These are phyloP conservation scores for Prosapia bicincta DNA, from an alignment of 2,888 invertebrate species.

Conservation along the genomic window DNA sequence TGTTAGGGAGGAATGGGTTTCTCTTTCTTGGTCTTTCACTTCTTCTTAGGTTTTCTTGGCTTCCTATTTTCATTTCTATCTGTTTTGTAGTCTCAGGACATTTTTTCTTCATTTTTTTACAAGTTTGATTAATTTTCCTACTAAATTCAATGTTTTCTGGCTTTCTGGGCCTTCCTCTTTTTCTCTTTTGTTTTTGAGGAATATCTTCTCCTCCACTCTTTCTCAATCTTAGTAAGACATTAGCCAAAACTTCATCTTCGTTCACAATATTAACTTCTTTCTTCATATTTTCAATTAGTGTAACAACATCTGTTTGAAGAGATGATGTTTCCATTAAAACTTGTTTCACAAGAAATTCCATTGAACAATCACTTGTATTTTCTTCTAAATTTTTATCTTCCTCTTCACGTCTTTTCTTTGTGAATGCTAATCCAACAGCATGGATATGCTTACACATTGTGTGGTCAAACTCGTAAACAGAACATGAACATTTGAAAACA, in stretches of 20 bases:
- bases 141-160: not conserved
- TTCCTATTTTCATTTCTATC: not conserved
- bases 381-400: not conserved
- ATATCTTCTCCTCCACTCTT: not conserved
- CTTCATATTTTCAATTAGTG: not conserved
- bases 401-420: not conserved
- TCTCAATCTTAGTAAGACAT: not conserved
- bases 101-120: not conserved
- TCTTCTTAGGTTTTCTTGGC: not conserved
- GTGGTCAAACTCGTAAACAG: slow-evolving; percentile 23
- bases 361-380: not conserved
- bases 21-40: not conserved
- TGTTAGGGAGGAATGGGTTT: not conserved
- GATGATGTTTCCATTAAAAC: not conserved
- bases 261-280: not conserved
- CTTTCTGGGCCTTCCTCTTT: not conserved
- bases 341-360: not conserved
- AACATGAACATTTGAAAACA: slow-evolving; percentile 32
- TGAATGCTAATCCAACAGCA: slow-evolving; percentile 14
- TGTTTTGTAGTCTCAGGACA: not conserved
- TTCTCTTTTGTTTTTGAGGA: not conserved
- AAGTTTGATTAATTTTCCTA: not conserved
- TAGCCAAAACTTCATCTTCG: not conserved
- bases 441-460: slow-evolving; percentile 34
- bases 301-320: not conserved